phyloP scores from a whole-genome alignment of 2,888 invertebrate species.

The Dioctria linearis region DNA sequence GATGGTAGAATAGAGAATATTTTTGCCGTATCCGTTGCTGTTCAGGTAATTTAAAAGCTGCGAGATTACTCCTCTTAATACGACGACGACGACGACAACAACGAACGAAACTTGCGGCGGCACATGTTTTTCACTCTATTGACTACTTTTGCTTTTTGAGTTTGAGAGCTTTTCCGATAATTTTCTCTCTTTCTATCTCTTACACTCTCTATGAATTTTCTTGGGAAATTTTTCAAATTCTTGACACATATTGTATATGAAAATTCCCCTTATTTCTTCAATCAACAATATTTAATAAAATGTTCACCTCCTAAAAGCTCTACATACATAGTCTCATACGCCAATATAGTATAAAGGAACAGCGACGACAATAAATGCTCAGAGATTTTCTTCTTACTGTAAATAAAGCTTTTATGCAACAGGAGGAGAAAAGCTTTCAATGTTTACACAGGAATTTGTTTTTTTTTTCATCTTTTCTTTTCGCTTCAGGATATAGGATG shows the following conservation, averaged over 20 bases:
- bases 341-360: neutral
- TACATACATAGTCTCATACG: too few relatives aligned
- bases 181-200: conserved; percentile 26
- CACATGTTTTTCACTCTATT: conserved; percentile 26
- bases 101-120: conserved; percentile 21
- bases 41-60: conserved; percentile 46
- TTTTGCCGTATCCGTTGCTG: conserved; percentile 25
- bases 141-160: neutral
- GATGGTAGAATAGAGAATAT: neutral
- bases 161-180: conserved; percentile 27
- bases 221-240: neutral
- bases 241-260: too few relatives aligned
- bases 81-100: too few relatives aligned
- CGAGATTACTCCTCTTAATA: neutral
- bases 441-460: conserved; percentile 34
- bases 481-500: too few relatives aligned
- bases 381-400: conserved; percentile 5
- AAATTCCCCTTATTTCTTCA: too few relatives aligned
- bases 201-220: neutral
- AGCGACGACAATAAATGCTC: conserved; percentile 10
- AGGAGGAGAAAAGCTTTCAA: conserved; percentile 45
- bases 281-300: too few relatives aligned
- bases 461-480: conserved; percentile 22
- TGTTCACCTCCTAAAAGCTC: neutral
- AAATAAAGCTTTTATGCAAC: conserved; percentile 39